A percentile compares a stretch with the other conserved stretches of the same genome.
Conservation (phyloP, 2,888 invertebrate genomes). For the Eupithecia abbreviata region DNA sequence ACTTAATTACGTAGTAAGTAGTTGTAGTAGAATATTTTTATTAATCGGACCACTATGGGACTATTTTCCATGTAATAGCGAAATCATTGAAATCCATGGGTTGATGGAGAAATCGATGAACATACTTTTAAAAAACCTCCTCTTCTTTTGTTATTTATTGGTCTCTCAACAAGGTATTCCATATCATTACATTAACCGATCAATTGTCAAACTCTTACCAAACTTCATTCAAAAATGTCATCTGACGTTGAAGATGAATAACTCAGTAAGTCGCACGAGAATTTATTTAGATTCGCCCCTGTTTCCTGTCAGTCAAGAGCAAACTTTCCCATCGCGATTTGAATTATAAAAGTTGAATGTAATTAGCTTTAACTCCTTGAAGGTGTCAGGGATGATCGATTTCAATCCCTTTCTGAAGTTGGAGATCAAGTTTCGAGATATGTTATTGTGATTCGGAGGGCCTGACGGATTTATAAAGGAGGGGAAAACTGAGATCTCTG, state of each 20-base stretch:
- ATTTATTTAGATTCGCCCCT: slow-evolving; percentile 28
- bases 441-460: slow-evolving; percentile 8
- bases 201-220: background rate
- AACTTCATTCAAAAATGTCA: slow-evolving; percentile 4
- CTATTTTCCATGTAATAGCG: no score
- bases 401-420: slow-evolving; percentile 43
- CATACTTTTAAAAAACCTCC: no score
- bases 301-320: slow-evolving; percentile 35
- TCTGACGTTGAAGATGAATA: background rate
- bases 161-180: background rate
- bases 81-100: no score
- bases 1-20: no score
- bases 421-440: slow-evolving; percentile 14
- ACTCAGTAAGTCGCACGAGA: background rate
- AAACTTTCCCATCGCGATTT: slow-evolving; percentile 46
- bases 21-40: no score
- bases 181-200: background rate
- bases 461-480: background rate
- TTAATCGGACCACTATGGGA: no score
- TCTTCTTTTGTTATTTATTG: background rate
- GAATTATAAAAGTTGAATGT: slow-evolving; percentile 57
- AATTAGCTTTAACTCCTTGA: slow-evolving; percentile 48
- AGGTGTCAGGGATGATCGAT: slow-evolving; percentile 47
- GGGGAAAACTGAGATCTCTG: background rate
- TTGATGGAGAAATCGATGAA: no score